These are phyloP conservation scores for Scarus forsteni DNA, from an alignment of 2,797 vertebrate genomes.

Conservation along the genomic window DNA sequence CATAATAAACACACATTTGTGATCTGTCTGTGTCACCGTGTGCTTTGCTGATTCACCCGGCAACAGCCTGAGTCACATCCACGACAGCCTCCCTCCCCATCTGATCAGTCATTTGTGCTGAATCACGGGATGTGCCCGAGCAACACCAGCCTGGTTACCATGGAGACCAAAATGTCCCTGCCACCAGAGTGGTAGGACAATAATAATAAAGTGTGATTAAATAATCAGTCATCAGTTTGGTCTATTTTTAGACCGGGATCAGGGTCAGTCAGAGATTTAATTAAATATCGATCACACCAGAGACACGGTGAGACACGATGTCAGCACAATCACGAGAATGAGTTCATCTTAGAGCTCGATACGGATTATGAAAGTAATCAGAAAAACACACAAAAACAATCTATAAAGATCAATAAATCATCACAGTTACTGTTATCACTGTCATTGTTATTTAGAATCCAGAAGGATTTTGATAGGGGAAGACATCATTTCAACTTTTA, in stretches of 20 bases:
- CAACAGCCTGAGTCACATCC: slow-evolving; percentile 67
- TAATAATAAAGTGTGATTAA: background rate
- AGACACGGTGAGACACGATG: no score
- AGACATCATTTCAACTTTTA: no score
- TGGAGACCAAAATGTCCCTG: slow-evolving; percentile 10
- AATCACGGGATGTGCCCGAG: slow-evolving; percentile 31
- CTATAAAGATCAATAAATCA: no score
- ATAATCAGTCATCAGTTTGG: background rate
- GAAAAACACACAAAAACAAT: no score
- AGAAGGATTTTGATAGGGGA: no score
- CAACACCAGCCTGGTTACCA: slow-evolving; percentile 36
- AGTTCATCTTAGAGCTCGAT: no score
- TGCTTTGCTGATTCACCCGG: slow-evolving; percentile 53
- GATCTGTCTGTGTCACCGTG: background rate
- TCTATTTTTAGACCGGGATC: slow-evolving; percentile 1
- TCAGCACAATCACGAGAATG: no score
- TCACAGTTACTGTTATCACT: no score
- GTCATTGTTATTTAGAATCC: no score
- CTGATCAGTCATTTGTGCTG: slow-evolving; percentile 29
- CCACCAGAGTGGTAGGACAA: background rate
- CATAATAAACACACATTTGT: slow-evolving; percentile 7
- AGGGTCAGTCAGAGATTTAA: background rate
- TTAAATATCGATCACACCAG: no score
- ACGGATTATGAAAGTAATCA: no score
- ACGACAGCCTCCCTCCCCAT: slow-evolving; percentile 6